Percentiles rank a stretch among this genome's conserved stretches.
phyloP scores from a whole-genome alignment of 2,113 vertebrate species.

The Thamnaconus septentrionalis region DNA sequence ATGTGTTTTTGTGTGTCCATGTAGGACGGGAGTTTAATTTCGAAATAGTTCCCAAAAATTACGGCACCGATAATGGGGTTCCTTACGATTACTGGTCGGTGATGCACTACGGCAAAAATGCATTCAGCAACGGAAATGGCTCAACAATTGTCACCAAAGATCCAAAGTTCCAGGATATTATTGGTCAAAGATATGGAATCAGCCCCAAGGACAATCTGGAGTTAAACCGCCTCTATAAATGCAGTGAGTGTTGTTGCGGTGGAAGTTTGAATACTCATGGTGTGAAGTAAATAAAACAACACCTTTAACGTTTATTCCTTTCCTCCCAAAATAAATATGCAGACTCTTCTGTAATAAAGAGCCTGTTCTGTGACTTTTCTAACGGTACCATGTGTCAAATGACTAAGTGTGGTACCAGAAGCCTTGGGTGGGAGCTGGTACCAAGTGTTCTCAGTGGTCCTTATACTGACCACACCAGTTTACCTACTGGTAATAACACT shows the following conservation, averaged over 20 bases:
- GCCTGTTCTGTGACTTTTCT: constrained; percentile 50
- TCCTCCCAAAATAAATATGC: not conserved
- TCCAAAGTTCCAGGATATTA: constrained; percentile 78
- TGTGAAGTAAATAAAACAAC: too few species aligned
- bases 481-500: constrained; percentile 2
- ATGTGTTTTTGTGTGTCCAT: constrained; percentile 9
- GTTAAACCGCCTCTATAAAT: constrained; percentile 76
- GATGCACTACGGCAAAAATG: constrained; percentile 82
- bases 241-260: constrained; percentile 74
- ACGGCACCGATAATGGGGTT: constrained; percentile 15
- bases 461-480: constrained; percentile 46
- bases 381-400: constrained; percentile 35
- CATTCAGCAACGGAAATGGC: constrained; percentile 77
- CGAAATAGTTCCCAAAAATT: accelerated
- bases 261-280: too few species aligned
- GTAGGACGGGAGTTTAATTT: constrained; percentile 21
- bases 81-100: constrained; percentile 65
- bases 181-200: constrained; percentile 86
- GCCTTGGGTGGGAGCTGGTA: constrained; percentile 33
- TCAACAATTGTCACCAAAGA: constrained; percentile 83
- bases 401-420: constrained; percentile 17
- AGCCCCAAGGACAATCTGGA: constrained; percentile 82
- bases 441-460: constrained; percentile 15
- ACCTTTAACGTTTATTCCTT: too few species aligned
- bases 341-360: constrained; percentile 44